These are phyloP conservation scores for Chromobotia macracanthus DNA, from an alignment of 2,797 vertebrate genomes.

Conservation along the genomic window DNA sequence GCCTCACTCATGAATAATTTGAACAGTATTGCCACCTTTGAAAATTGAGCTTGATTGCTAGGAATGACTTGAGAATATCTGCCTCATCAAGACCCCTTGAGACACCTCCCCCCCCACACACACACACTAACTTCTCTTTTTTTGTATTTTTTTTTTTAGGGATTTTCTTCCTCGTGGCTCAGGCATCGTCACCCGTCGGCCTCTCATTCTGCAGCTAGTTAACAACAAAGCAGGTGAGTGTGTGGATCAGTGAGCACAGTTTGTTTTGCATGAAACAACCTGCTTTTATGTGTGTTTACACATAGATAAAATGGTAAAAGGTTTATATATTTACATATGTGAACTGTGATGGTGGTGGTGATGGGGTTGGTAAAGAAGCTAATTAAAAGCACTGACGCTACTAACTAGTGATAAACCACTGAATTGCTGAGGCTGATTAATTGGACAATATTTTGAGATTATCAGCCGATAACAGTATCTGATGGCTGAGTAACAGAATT, in stretches of 20 bases:
- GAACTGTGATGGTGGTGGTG: too few species aligned
- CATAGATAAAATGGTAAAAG: too few species aligned
- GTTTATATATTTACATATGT: too few species aligned
- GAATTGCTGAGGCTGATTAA: too few species aligned
- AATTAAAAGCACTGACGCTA: too few species aligned
- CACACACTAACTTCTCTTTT: constrained; percentile 31
- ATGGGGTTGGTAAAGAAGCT: too few species aligned
- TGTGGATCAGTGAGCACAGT: neutral
- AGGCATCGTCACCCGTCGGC: constrained; percentile 93
- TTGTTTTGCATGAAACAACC: neutral
- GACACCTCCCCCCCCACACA: neutral
- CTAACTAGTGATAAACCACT: too few species aligned
- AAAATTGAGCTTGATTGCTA: constrained; percentile 58
- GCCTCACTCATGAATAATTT: constrained; percentile 57
- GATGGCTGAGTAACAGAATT: too few species aligned
- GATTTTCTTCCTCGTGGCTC: constrained; percentile 98
- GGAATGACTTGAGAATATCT: constrained; percentile 53
- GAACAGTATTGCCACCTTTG: constrained; percentile 46
- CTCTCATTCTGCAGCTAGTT: constrained; percentile 96
- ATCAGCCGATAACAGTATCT: too few species aligned
- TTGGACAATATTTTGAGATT: too few species aligned
- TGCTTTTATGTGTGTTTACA: too few species aligned
- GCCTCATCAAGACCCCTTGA: constrained; percentile 10
- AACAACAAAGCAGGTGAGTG: constrained; percentile 91
- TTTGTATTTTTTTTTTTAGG: constrained; percentile 72